Evolutionary conservation across 2,113 vertebrate genomes (phyloP), one percentile per base, ranked within the genome.

Genomic region (Nestor notabilis): DNA sequence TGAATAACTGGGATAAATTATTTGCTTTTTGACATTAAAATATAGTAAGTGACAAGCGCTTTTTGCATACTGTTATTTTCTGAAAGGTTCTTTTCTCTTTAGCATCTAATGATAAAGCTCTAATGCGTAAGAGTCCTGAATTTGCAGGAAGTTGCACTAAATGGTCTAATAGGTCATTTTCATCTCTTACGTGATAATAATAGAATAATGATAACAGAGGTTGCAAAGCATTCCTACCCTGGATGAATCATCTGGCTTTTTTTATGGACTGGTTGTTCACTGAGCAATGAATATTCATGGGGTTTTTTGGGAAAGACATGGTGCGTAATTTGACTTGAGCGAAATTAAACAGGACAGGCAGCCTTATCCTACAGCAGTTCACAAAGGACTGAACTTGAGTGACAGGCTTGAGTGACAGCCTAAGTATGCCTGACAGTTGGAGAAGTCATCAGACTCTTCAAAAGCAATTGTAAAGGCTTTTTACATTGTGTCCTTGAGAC

Each of bases 1-100:
- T 72, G 80, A 95, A 95, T 93, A 94, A 90, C 33, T 53, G 76
- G 88, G 83, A 92, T 69, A 76, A 89, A 96, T 89, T 92, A 61
- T 47, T 90, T 72, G 31, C 33, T 91, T 95, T 94, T 79, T 87
- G 90, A 82, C 85, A 76, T 87, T 82, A 65, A 91, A 90, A 91
- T 78, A 33, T 44, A 89, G 71, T 47, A 91, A 92, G 82, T 97
- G 90, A 93, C 94, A 91, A 75, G 47, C 1, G 19, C 61, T 71
- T 92, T 93, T 53, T 87, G 69, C 77, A 89, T 43, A 18, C 56
- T 72, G 49, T 58, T 95, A 66, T 88, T 95, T 94, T 80, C 71
- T 89, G 89, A 95, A 87, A 89, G 55, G 61, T 82, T 93, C 52
- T 84, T 95, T 90, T 90, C 60, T 94, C n/a, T 56, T 3, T 21